A percentile compares a stretch with the other conserved stretches of the same genome.
phyloP scores from a whole-genome alignment of 2,113 vertebrate genomes.

The Eublepharis macularius region DNA sequence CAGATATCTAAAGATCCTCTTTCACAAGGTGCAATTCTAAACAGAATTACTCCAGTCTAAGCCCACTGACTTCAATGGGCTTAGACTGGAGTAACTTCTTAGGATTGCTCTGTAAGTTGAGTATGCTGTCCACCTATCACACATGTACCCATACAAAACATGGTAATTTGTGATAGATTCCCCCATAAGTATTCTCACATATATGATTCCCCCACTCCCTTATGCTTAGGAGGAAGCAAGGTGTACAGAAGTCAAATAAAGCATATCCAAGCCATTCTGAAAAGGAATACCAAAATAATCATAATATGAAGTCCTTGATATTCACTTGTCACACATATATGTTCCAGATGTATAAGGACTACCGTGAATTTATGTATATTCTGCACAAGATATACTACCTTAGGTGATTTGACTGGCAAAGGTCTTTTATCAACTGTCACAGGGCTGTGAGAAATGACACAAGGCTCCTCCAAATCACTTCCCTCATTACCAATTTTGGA shows the following conservation, averaged over 20 bases:
- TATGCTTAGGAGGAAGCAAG: neutral
- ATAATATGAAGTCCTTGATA: neutral
- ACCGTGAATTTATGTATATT: neutral
- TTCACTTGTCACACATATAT: neutral
- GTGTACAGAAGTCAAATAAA: neutral
- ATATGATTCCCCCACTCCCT: neutral
- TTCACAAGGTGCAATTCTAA: neutral
- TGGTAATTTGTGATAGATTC: neutral
- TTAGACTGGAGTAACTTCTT: no score
- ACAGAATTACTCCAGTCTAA: no score
- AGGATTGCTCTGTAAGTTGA: no score
- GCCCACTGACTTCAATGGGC: no score
- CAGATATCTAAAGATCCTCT: neutral
- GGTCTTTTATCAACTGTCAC: slow-evolving; percentile 86
- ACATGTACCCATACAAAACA: neutral
- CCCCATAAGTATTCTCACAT: neutral
- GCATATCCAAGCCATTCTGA: neutral
- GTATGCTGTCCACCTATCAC: neutral
- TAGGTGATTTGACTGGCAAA: slow-evolving; percentile 84
- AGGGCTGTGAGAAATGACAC: slow-evolving; percentile 85
- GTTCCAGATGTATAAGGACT: neutral
- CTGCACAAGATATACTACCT: slow-evolving; percentile 72
- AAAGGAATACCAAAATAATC: neutral
- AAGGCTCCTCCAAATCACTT: slow-evolving; percentile 88
- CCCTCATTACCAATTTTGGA: slow-evolving; percentile 92